A percentile compares a stretch with the other conserved stretches of the same genome.
Conservation (phyloP, 1,140 invertebrate genomes). For the roundworm (Caenorhabditis elegans) region WBcel235 BX284604.4:11796001-11796500, state of each 20-base stretch:
- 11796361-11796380: too few relatives aligned
- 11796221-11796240: not conserved
- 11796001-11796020: slow-evolving; percentile 23
- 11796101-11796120: not conserved
- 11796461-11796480: too few relatives aligned
- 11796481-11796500: too few relatives aligned
- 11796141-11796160: slow-evolving; percentile 1
- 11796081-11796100: not conserved
- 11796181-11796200: slow-evolving; percentile 6
- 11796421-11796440: too few relatives aligned
- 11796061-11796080: not conserved
- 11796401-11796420: too few relatives aligned
- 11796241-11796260: slow-evolving; percentile 30
- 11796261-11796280: slow-evolving; percentile 22
- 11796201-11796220: not conserved
- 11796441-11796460: too few relatives aligned
- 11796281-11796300: slow-evolving; percentile 21
- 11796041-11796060: slow-evolving; percentile 15
- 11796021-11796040: slow-evolving; percentile 13
- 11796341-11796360: not conserved
- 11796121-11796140: slow-evolving; percentile 22
- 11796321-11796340: not conserved
- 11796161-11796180: slow-evolving; percentile 15
- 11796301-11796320: not conserved
- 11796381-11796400: too few relatives aligned